Conservation (phyloP, 2,797 vertebrate genomes). For the Pseudotriccus pelzelni region DNA sequence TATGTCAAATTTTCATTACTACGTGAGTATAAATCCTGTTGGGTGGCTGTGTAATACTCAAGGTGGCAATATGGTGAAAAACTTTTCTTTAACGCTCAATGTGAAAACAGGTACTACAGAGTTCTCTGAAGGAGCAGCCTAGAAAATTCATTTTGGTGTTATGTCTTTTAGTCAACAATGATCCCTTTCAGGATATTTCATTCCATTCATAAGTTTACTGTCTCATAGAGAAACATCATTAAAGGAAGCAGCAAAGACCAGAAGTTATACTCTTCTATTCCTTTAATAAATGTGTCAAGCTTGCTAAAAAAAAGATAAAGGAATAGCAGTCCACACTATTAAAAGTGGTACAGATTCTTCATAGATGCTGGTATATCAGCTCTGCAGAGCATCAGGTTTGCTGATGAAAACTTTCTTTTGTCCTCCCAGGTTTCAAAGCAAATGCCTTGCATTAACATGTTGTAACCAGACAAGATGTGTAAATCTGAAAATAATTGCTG, state of each 20-base stretch:
- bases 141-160: not conserved
- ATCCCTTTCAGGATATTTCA: not conserved
- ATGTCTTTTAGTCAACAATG: not conserved
- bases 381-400: not conserved
- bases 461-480: not conserved
- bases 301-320: not conserved
- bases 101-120: not conserved
- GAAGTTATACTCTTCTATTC: not conserved
- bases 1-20: conserved; percentile 3
- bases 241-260: not conserved
- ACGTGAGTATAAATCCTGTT: not conserved
- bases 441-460: not conserved
- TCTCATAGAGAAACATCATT: not conserved
- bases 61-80: conserved; percentile 11
- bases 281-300: conserved; percentile 2
- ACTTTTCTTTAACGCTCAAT: not conserved
- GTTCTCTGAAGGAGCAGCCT: conserved; percentile 12
- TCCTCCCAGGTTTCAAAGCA: conserved; percentile 1
- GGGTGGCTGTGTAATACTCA: not conserved
- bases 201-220: conserved; percentile 5
- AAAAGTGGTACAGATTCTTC: not conserved
- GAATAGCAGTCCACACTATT: not conserved
- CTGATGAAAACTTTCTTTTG: conserved; percentile 23
- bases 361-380: not conserved
- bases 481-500: not conserved